A percentile compares a stretch with the other conserved stretches of the same genome.
Evolutionary conservation across 64 coral and sea anemone genomes (phyloP).

Genomic region (Dendrophyllia cribrosa): DNA sequence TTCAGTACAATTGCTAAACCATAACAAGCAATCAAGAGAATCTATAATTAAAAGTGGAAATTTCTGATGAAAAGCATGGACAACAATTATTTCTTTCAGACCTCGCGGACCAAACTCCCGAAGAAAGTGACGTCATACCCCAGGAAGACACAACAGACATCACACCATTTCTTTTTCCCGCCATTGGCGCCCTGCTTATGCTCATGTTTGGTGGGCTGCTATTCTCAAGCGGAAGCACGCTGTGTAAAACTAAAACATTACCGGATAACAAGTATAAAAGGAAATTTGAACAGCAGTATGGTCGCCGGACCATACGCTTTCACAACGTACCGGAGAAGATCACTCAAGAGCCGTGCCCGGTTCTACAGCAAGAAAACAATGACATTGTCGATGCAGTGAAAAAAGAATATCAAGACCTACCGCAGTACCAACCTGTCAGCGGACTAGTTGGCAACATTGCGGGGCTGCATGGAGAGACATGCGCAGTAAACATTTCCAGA

Average conservation of each 20-base stretch:
- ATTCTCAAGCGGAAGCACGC: constrained; percentile 29
- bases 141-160: constrained; percentile 25
- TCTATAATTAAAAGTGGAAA: too few relatives aligned
- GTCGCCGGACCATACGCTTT: constrained; percentile 57
- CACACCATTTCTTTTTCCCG: constrained; percentile 71
- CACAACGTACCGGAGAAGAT: constrained; percentile 55
- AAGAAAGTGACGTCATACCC: constrained; percentile 8
- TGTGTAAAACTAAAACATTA: constrained; percentile 50
- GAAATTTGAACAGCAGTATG: constrained; percentile 39
- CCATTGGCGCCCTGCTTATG: constrained; percentile 83
- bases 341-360: constrained; percentile 41
- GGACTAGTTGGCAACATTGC: constrained; percentile 35
- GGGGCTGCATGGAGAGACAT: constrained; percentile 33
- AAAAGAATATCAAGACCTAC: constrained; percentile 80
- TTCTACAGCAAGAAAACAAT: constrained; percentile 95
- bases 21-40: too few relatives aligned
- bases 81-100: background rate
- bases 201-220: constrained; percentile 76
- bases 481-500: constrained; percentile 27
- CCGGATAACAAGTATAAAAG: constrained; percentile 10
- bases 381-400: constrained; percentile 90
- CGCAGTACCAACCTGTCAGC: constrained; percentile 78
- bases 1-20: too few relatives aligned
- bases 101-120: constrained; percentile 3
- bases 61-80: too few relatives aligned